Base-by-base conservation (phyloP, 2,113 vertebrate species). In the Poecilia latipinna region DNA sequence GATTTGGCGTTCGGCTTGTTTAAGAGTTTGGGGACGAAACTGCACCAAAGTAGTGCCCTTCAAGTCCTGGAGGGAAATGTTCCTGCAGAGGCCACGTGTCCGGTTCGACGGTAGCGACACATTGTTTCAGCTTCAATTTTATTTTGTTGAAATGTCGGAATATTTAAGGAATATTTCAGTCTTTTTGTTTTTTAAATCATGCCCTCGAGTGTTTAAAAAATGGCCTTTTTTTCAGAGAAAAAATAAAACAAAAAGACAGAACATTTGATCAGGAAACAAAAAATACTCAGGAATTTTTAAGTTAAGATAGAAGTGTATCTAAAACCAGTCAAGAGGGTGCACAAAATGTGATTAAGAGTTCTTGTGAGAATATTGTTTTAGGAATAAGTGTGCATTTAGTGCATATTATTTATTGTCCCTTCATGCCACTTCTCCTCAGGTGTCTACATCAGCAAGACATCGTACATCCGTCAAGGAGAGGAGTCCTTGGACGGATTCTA, bases 401-500 rank as follows among this genome's bases (percentile, higher is more conserved):
- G 13, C 17, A 0, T 4, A 19, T 48, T 2, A 48, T 48, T 48
- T 48, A 48, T 48, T 19, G 42, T 70, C 1, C 12, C 10, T 64
- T 68, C 11, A 31, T 75, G 4, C 76, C 57, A 1, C 57, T 15
- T 77, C 60, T 80, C 35, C 74, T 4, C 66, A 99, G 98, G 98
- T 22, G 95, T 99, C 2, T 99, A 99, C 83, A 97, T 99, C 94
- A 99, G 97, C 92, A 99, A 96, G 93, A 97, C 96, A 2, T 96
- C 96, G 3, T 99, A 99, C 79, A 97, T 98, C 82, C 98, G 98
- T 72, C 97, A 99, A 90, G 98, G 98, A 86, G 98, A 99, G 64
- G 94, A 98, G 73, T 99, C 98, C 57, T 94, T 99, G 89, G 98
- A 99, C 94, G 97, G 97, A 65, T 99, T 99, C 94, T 99, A 99